Conservation (phyloP, 2,113 vertebrate genomes). For the Eonycteris spelaea region DNA sequence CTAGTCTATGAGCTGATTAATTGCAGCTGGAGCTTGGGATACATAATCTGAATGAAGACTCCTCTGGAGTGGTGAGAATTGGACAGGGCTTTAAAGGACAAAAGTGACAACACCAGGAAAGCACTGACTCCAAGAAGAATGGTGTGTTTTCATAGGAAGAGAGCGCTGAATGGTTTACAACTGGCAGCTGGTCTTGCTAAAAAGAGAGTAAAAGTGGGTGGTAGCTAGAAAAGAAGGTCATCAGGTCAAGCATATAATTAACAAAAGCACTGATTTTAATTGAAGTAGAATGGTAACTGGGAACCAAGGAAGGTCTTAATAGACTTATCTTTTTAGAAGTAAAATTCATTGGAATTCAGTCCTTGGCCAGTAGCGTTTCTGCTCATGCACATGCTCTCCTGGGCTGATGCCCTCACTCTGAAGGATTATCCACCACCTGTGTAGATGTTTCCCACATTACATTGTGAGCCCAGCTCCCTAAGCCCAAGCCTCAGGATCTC, state of each 20-base stretch:
- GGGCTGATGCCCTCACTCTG: background rate
- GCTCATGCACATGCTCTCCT: background rate
- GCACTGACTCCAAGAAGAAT: background rate
- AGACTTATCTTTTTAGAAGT: background rate
- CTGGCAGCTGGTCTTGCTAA: background rate
- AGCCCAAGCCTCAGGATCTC: background rate
- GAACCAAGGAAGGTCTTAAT: background rate
- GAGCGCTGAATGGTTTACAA: background rate
- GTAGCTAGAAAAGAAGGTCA: background rate
- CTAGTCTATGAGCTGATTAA: background rate
- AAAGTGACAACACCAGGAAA: background rate
- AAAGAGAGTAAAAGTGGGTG: background rate
- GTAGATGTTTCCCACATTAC: background rate
- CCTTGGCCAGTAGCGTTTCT: background rate
- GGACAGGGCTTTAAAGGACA: background rate
- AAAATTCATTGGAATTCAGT: background rate
- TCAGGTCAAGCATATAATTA: background rate
- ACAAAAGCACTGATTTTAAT: background rate
- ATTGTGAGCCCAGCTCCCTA: background rate
- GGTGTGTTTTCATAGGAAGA: background rate
- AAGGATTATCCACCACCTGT: background rate
- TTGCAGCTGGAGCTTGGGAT: background rate
- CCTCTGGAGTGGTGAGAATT: background rate
- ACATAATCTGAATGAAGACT: background rate
- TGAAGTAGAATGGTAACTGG: background rate